Percentiles rank a stretch among this genome's conserved stretches.
Conservation (phyloP, 2,113 vertebrate genomes). For the Forbesichthys papilliferus region DNA sequence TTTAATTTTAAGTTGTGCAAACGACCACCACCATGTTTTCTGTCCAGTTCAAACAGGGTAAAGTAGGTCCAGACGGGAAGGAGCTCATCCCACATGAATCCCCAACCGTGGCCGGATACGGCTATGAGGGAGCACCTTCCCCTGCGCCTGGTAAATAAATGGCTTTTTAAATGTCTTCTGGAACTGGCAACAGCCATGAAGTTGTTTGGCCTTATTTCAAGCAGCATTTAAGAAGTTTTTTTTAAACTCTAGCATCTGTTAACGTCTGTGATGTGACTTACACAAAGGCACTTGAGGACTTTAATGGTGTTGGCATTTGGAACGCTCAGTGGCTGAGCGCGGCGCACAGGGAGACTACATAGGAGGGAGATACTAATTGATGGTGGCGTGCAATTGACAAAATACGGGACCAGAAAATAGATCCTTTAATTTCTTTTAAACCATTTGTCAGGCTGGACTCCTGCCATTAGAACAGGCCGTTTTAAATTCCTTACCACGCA, state of each 20-base stretch:
- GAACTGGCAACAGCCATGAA: not conserved
- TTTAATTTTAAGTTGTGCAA: not conserved
- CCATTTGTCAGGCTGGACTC: too few relatives aligned
- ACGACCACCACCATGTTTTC: not conserved
- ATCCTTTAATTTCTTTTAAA: too few relatives aligned
- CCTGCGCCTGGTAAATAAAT: slow-evolving; percentile 86
- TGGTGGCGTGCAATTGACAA: too few relatives aligned
- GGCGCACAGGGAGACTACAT: too few relatives aligned
- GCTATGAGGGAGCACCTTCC: slow-evolving; percentile 87
- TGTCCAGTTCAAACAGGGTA: slow-evolving; percentile 93
- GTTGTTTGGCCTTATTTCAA: not conserved
- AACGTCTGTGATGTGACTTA: too few relatives aligned
- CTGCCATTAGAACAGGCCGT: too few relatives aligned
- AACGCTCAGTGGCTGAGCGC: too few relatives aligned
- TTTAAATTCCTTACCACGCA: too few relatives aligned
- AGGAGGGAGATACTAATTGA: too few relatives aligned
- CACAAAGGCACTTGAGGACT: too few relatives aligned
- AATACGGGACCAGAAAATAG: too few relatives aligned
- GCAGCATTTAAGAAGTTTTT: not conserved
- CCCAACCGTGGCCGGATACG: slow-evolving; percentile 91
- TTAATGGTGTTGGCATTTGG: too few relatives aligned
- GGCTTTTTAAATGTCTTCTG: not conserved
- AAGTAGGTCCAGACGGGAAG: slow-evolving; percentile 96
- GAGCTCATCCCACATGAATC: slow-evolving; percentile 95
- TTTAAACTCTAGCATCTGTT: not conserved